A percentile compares a stretch with the other conserved stretches of the same genome.
These are phyloP conservation scores for Brachypterus glaber DNA, from an alignment of 2,888 invertebrate species.

Conservation along the genomic window DNA sequence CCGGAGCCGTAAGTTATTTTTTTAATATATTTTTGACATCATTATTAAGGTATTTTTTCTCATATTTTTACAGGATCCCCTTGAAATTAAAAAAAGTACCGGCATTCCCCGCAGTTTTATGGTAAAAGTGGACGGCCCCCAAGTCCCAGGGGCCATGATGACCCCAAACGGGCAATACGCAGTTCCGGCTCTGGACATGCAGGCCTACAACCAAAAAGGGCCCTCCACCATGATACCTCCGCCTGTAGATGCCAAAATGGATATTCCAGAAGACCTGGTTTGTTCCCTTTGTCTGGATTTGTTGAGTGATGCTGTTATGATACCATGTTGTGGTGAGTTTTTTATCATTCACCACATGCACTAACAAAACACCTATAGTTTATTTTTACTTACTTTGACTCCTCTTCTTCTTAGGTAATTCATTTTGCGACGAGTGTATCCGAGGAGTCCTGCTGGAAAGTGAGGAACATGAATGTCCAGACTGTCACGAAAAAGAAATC, in stretches of 20 bases:
- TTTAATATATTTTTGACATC: neutral
- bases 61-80: constrained; percentile 46
- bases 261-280: constrained; percentile 82
- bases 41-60: constrained; percentile 6
- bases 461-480: constrained; percentile 91
- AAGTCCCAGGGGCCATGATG: constrained; percentile 85
- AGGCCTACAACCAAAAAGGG: constrained; percentile 60
- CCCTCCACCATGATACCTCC: constrained; percentile 46
- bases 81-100: constrained; percentile 86
- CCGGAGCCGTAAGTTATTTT: constrained; percentile 41
- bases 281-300: constrained; percentile 90
- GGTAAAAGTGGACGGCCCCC: constrained; percentile 83
- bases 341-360: neutral
- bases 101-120: constrained; percentile 96
- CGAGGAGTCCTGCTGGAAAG: constrained; percentile 81
- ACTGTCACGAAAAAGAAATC: constrained; percentile 86
- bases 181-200: constrained; percentile 79
- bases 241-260: constrained; percentile 49
- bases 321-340: constrained; percentile 97
- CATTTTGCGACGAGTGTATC: constrained; percentile 98
- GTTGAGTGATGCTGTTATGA: constrained; percentile 92
- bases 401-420: too few species aligned
- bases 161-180: constrained; percentile 81
- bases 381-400: too few species aligned
- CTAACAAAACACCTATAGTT: neutral